These are phyloP conservation scores for Macropodus opercularis DNA, from an alignment of 2,797 vertebrate species.

Conservation along the genomic window DNA sequence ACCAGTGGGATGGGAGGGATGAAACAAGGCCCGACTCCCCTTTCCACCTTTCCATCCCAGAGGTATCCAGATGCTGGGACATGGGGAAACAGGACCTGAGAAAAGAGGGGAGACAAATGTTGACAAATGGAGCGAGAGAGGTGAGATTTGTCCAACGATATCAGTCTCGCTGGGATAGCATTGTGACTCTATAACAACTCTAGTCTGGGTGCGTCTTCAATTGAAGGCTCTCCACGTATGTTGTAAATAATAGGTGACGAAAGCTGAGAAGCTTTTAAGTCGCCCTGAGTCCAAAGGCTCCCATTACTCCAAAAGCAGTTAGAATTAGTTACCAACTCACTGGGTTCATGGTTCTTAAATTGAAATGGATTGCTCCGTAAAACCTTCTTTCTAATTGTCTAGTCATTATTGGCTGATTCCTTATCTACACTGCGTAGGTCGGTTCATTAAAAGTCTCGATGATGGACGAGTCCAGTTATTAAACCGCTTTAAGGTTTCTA, in stretches of 20 bases:
- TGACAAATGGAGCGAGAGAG: conserved; percentile 68
- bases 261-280: conserved; percentile 85
- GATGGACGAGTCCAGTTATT: conserved; percentile 61
- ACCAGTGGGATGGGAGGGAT: conserved; percentile 52
- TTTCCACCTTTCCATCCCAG: conserved; percentile 56
- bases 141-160: conserved; percentile 71
- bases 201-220: conserved; percentile 39
- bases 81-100: conserved; percentile 40
- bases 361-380: conserved; percentile 76
- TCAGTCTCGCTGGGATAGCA: conserved; percentile 60
- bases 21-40: conserved; percentile 53
- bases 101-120: conserved; percentile 48
- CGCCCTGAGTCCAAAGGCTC: conserved; percentile 80
- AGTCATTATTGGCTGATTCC: conserved; percentile 73
- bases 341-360: conserved; percentile 77
- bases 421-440: conserved; percentile 72
- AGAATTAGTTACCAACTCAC: conserved; percentile 76
- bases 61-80: conserved; percentile 74
- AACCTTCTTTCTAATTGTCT: conserved; percentile 74
- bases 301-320: conserved; percentile 65
- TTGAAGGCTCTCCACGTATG: conserved; percentile 45
- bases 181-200: conserved; percentile 60
- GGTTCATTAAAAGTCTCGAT: conserved; percentile 70
- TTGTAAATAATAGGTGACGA: conserved; percentile 49
- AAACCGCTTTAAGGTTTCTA: conserved; percentile 19